phyloP scores from a whole-genome alignment of 2,113 vertebrate species.

The Tupaia tana region DNA sequence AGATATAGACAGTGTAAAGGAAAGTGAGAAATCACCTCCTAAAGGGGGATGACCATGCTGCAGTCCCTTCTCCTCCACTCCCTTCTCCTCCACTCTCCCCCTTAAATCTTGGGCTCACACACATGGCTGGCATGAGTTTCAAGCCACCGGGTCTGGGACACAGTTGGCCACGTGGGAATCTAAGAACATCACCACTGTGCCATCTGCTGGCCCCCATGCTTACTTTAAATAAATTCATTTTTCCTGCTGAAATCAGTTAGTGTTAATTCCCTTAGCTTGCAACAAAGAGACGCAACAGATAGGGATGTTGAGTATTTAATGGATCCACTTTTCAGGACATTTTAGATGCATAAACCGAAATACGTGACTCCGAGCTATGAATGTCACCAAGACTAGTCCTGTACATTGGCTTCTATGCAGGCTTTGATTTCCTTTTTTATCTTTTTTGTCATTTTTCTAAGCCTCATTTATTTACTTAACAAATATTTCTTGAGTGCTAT shows the following conservation, averaged over 20 bases:
- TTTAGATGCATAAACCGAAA: not conserved
- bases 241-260: not conserved
- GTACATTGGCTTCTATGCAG: not conserved
- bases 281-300: not conserved
- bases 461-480: not conserved
- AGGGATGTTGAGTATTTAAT: not conserved
- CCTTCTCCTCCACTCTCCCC: no score
- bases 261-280: not conserved
- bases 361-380: not conserved
- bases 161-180: no score
- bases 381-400: not conserved
- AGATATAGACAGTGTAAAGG: no score
- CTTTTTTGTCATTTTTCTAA: slow-evolving; percentile 10
- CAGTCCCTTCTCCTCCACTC: no score
- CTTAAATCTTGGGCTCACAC: no score
- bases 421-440: not conserved
- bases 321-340: not conserved
- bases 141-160: no score
- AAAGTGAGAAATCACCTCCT: no score
- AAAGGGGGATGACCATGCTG: no score
- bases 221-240: not conserved
- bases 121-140: no score
- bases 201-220: not conserved
- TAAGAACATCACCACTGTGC: no score
- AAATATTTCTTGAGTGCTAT: not conserved